These are phyloP conservation scores for human (Homo sapiens) DNA, from an alignment of 2,113 vertebrate species.

Conservation along the genomic window DNA sequence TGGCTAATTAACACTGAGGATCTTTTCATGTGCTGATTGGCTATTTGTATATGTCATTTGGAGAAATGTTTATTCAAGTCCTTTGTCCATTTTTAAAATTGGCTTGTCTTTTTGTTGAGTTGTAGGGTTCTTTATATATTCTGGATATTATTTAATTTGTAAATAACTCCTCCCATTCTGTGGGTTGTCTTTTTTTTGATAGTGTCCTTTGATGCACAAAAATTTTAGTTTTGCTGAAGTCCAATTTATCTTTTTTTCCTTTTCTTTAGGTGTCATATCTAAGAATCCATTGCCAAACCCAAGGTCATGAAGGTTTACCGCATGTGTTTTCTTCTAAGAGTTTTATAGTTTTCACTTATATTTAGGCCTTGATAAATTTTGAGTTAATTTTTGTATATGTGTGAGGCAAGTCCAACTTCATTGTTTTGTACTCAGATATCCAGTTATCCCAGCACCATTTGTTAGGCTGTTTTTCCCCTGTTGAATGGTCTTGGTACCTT, in stretches of 20 bases:
- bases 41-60: background rate
- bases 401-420: background rate
- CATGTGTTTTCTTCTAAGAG: background rate
- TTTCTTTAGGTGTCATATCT: background rate
- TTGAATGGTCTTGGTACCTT: background rate
- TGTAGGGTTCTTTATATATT: background rate
- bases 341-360: background rate
- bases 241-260: background rate
- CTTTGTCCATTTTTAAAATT: background rate
- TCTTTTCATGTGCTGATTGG: background rate
- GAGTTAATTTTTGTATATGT: background rate
- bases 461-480: background rate
- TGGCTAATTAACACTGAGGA: background rate
- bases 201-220: background rate
- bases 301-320: background rate
- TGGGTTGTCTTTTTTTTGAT: background rate
- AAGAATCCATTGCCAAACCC: background rate
- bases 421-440: background rate
- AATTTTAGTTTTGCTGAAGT: background rate
- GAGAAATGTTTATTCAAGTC: background rate
- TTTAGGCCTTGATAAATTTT: background rate
- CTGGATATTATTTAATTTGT: background rate
- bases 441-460: background rate
- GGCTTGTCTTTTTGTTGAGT: background rate
- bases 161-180: background rate